phyloP scores from a whole-genome alignment of 2,888 invertebrate genomes.

The Hesperia comma region DNA sequence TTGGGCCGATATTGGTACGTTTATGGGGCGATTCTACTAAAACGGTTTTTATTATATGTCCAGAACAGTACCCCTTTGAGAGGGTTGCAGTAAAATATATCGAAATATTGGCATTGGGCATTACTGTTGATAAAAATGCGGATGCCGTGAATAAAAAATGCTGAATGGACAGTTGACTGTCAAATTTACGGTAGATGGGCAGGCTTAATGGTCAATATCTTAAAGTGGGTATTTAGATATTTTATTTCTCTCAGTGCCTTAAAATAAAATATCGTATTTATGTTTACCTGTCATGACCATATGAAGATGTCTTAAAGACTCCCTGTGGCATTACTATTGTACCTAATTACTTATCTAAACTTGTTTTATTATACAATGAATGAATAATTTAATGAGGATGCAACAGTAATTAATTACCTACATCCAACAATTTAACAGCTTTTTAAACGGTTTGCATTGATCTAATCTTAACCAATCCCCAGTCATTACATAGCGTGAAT shows the following conservation, averaged over 20 bases:
- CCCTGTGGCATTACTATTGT: too few relatives aligned
- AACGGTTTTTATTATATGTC: slow-evolving; percentile 50
- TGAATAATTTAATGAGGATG: too few relatives aligned
- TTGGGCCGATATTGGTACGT: slow-evolving; percentile 58
- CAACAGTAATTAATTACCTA: too few relatives aligned
- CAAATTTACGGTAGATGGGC: slow-evolving; percentile 26
- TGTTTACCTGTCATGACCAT: background rate
- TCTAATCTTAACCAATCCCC: too few relatives aligned
- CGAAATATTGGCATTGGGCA: slow-evolving; percentile 31
- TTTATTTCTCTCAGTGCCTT: background rate
- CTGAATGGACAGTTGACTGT: slow-evolving; percentile 30
- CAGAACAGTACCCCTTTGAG: slow-evolving; percentile 41
- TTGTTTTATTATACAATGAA: too few relatives aligned
- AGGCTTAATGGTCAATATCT: slow-evolving; percentile 24
- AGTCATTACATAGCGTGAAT: too few relatives aligned
- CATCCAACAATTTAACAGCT: too few relatives aligned
- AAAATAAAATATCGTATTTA: background rate
- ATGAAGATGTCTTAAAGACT: background rate
- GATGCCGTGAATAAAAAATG: slow-evolving; percentile 21
- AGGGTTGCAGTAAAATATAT: slow-evolving; percentile 37
- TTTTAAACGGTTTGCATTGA: too few relatives aligned
- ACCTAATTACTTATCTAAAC: too few relatives aligned
- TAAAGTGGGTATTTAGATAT: slow-evolving; percentile 16
- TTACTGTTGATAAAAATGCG: slow-evolving; percentile 32
- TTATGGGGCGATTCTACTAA: slow-evolving; percentile 52